phyloP scores from a whole-genome alignment of 1,140 invertebrate species.

The Cecropterus lyciades region DNA sequence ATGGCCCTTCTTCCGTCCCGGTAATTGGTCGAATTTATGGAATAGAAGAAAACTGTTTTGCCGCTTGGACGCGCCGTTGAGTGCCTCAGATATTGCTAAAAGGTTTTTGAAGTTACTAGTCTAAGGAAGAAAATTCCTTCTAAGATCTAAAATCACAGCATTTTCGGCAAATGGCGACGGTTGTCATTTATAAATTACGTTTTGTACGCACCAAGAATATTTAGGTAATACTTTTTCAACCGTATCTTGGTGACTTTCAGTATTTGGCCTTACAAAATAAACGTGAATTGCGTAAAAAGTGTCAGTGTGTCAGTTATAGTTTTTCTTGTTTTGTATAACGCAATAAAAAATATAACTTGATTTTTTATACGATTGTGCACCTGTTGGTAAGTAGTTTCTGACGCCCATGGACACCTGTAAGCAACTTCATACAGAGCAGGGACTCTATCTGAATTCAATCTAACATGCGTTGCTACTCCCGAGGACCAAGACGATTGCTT shows the following conservation, averaged over 20 bases:
- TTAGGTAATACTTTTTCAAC: not conserved
- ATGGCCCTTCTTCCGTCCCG: constrained; percentile 52
- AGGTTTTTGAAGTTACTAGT: constrained; percentile 27
- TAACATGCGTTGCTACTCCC: no score
- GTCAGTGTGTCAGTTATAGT: no score
- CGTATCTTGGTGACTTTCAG: not conserved
- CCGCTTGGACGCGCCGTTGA: constrained; percentile 27
- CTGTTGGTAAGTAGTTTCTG: no score
- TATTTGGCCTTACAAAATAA: no score
- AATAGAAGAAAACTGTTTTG: constrained; percentile 51
- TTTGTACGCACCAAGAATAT: not conserved
- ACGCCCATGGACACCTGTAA: no score
- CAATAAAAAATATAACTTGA: no score
- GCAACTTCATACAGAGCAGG: no score
- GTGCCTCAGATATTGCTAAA: constrained; percentile 31
- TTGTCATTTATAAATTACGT: constrained; percentile 3
- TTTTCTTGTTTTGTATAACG: no score
- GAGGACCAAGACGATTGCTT: no score
- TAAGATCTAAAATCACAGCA: not conserved
- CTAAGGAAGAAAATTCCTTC: not conserved
- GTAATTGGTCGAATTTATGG: constrained; percentile 64
- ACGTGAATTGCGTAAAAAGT: no score
- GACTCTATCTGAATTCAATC: no score
- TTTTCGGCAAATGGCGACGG: not conserved
- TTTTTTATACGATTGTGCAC: no score